Base-by-base conservation (phyloP, 2,113 vertebrate genomes). In the Psittacula cyanocephala region DNA sequence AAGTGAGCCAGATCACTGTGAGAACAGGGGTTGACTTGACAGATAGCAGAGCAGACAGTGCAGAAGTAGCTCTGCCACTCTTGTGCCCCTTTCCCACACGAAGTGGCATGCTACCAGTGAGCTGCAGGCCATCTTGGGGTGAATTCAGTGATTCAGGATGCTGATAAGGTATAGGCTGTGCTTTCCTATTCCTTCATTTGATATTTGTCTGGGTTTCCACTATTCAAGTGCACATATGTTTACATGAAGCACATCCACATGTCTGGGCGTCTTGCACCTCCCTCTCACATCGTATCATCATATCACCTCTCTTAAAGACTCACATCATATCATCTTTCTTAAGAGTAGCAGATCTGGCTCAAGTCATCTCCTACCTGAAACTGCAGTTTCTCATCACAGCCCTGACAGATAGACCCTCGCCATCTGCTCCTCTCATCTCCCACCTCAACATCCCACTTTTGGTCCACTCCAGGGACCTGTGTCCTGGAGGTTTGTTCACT, bases 271-370 rank as follows among this genome's bases (percentile, higher is more conserved):
- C 46, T 91, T 3, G 0, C 24, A 43, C 4, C 29, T 81, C 20
- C 22, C 33, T 59, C 33, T 35, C 13, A 24, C 33, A 59, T 35
- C 33, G 24, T 59, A 59, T 35, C 9, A 59, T 35, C 57, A 35
- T 59, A 35, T 59, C 57, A 35, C 13, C 5, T 78, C 41, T 46
- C 29, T 33, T 7, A 27, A 43, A 53, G 35, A 44, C 25, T 62
- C 41, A 74, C 0, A 0, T 35, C 2, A 0, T 60, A 43, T 43
- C n/a, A 18, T 89, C 37, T 39, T 17, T 39, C 49, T 62, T 62
- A 81, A 55, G 37, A 65, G 47, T 16, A 27, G 27, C 27, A 4
- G 8, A 22, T 72, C 65, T 63, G 65, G 10, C 25, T 35, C 52
- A 82, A 57, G 35, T 19, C 28, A 11, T 77, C 63, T 81, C 52